These are phyloP conservation scores for Eilema depressum DNA, from an alignment of 2,888 invertebrate genomes.

Conservation along the genomic window DNA sequence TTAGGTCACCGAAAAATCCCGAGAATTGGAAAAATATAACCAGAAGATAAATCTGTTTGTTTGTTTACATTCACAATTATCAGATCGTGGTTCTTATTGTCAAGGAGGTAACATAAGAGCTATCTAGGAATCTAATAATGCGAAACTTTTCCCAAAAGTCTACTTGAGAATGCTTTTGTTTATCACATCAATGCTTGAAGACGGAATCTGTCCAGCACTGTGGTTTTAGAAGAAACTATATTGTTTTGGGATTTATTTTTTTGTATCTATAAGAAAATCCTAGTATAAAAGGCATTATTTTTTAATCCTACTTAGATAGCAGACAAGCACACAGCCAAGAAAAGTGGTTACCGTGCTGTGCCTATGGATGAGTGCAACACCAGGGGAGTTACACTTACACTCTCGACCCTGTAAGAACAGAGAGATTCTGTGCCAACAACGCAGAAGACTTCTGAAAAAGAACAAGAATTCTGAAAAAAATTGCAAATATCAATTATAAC, in stretches of 20 bases:
- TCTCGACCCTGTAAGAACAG: no score
- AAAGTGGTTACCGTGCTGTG: no score
- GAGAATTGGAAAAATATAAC: constrained; percentile 29
- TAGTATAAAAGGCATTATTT: neutral
- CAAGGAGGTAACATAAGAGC: constrained; percentile 37
- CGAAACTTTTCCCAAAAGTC: constrained; percentile 30
- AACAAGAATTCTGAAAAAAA: no score
- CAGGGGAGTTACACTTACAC: no score
- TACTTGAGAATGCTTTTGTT: constrained; percentile 30
- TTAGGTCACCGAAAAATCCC: constrained; percentile 9
- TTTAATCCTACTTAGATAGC: no score
- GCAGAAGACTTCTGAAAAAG: no score
- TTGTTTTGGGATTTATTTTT: neutral
- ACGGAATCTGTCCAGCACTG: neutral
- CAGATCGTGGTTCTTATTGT: constrained; percentile 48
- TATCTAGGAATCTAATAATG: constrained; percentile 39
- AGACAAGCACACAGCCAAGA: no score
- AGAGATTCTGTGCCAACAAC: no score
- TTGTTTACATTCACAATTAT: constrained; percentile 50
- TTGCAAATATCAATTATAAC: no score
- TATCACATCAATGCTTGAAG: constrained; percentile 35
- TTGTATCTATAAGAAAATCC: neutral
- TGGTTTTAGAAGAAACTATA: neutral
- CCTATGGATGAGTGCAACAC: no score
- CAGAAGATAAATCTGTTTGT: constrained; percentile 44